Base-by-base conservation (phyloP, 2,888 invertebrate genomes). In the Papilio protenor region DNA sequence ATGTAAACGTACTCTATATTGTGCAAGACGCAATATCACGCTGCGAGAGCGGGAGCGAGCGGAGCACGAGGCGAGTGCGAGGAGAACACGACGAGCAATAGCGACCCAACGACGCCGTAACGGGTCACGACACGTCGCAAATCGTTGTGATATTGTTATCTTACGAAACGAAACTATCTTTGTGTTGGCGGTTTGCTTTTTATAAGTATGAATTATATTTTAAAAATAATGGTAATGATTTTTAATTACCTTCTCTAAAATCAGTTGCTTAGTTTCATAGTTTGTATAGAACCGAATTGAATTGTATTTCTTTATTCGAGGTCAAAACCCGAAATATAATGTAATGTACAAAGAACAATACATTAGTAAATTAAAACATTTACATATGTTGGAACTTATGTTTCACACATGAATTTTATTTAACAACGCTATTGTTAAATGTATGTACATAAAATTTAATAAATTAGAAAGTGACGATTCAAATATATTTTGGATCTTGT, bases 1-100 rank as follows among this genome's bases (percentile, higher is more conserved):
- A 66, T 6, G 4, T 52, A 18, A 69, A 72, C 45, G 69, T 52
- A 73, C 76, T 74, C 45, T 33, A 66, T 77, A 78, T 79, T 81
- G 80, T 79, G 80, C 77, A 80, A 80, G 78, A 57, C 10, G 21
- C 79, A 78, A 77, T 70, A 55, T 70, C 55, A 69, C 14, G 73
- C 55, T 57, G 66, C 59, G 66, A 45, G 64, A 61, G 75, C 57
- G 74, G 73, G 74, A 66, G 72, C 76, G 75, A 76, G 76, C 55
- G 76, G 74, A 57, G 75, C 66, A 70, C 77, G 73, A 66, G 27
- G 55, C 69, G 52, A 57, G 55, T 45, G 75, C 59, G 70, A 64
- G 59, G 14, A 71, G 73, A 61, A 69, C 61, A 23, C 23, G 59
- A 49, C 45, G 47, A 55, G 73, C 79, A 57, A 72, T 57, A 55